Base-by-base conservation (phyloP, 2,888 invertebrate genomes). In the Eilema sororculum region DNA sequence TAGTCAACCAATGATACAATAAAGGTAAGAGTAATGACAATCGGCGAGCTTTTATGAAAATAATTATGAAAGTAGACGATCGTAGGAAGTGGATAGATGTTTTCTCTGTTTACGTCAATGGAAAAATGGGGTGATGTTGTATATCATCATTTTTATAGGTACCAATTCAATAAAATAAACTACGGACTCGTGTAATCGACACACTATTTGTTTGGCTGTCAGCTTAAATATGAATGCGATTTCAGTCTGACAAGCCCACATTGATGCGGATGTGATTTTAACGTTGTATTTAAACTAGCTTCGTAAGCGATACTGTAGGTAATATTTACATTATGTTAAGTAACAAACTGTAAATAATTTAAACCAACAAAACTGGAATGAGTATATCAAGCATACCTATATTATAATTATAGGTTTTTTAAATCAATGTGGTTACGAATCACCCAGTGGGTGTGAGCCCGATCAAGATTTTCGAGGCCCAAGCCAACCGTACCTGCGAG, bases 121-220 rank as follows among this genome's bases (percentile, higher is more conserved):
- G 52, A 2, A n/a, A 52, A 52, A 8, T 9, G 52, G 2, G 2
- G 8, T 46, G 46, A 20, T 1, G 0, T n/a, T n/a, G n/a, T 52
- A n/a, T 79, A 71, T 77, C 79, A 81, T 75, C 72, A 69, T 75
- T 78, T 78, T 59, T 71, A 72, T 76, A n/a, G n/a, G n/a, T n/a
- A 73, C 75, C 73, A 77, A 67, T 78, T 68, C 46, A 68, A 69
- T 74, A 68, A 62, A 72, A 68, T 72, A 65, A 72, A 57, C 66
- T 62, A 46, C n/a, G 41, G 5, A 65, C 41, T 77, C 60, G 67
- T 72, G 58, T 68, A 74, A 77, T 72, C 68, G 56, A 67, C 65
- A n/a, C 66, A 60, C 64, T 68, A 70, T 77, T 74, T 73, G 59
- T 65, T 81, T 16, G 59, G 30, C 65, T 69, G 65, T 71, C 67